phyloP scores from a whole-genome alignment of 2,888 invertebrate species.

The Bedellia somnulentella region DNA sequence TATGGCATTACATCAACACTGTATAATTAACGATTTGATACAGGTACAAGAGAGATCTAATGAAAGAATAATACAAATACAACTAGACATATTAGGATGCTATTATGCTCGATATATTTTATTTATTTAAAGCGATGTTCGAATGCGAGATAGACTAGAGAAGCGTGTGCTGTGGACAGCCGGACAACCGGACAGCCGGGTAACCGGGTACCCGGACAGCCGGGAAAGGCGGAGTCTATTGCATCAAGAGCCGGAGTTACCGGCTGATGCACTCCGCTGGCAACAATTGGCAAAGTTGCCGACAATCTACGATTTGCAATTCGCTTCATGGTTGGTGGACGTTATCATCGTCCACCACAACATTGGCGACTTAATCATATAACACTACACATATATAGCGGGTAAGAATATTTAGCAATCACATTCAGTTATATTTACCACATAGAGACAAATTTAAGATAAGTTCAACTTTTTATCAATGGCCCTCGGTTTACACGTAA shows the following conservation, averaged over 20 bases:
- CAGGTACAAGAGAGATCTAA: slow-evolving; percentile 62
- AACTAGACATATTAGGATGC: slow-evolving; percentile 54
- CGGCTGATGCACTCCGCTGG: too few relatives aligned
- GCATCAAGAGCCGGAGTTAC: too few relatives aligned
- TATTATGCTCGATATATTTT: slow-evolving; percentile 50
- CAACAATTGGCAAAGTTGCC: too few relatives aligned
- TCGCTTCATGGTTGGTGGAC: too few relatives aligned
- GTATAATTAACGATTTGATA: slow-evolving; percentile 48
- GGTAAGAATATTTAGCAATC: slow-evolving; percentile 57
- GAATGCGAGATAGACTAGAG: slow-evolving; percentile 58
- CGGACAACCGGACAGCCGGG: too few relatives aligned
- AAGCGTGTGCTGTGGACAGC: slow-evolving; percentile 30
- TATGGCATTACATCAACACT: slow-evolving; percentile 39
- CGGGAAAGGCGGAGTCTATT: slow-evolving; percentile 54
- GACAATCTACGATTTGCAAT: too few relatives aligned
- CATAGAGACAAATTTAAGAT: slow-evolving; percentile 49
- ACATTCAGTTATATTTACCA: slow-evolving; percentile 55
- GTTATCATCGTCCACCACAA: too few relatives aligned
- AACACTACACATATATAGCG: slow-evolving; percentile 47
- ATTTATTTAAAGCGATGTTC: slow-evolving; percentile 38
- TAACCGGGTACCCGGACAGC: too few relatives aligned
- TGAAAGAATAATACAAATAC: slow-evolving; percentile 57
- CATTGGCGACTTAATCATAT: too few relatives aligned
- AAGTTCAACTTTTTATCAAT: slow-evolving; percentile 58
- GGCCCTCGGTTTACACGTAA: slow-evolving; percentile 61